Evolutionary conservation across 2,113 vertebrate genomes (phyloP), one percentile per base, ranked within the genome.

Genomic region (Rhinichthys klamathensis): DNA sequence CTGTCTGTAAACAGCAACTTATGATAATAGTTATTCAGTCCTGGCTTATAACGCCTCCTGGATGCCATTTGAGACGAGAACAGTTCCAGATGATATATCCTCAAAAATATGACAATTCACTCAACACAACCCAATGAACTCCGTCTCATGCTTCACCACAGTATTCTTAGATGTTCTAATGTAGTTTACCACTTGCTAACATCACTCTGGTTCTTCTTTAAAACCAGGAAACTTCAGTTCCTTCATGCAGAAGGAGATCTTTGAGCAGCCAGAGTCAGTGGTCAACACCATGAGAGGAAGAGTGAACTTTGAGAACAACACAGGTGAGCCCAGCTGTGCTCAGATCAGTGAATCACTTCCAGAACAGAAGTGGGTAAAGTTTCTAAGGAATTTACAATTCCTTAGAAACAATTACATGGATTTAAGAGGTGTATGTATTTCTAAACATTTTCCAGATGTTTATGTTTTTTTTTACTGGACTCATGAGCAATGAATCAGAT

Each of bases 171-270:
- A 35, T 18, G 25, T 25, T 25, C 63, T 67, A 32, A 67, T 67
- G 27, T 7, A 25, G 2, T 61, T 61, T 61, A 6, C 63, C 35
- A 21, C 27, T 18, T 21, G 0, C 46, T 75, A 74, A 74, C 41
- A 16, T 54, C 12, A 27, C 73, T 18, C 13, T 25, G 13, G 25
- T 76, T 15, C 15, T 38, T 60, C 8, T 23, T 80, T 56, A 84
- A 70, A 86, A 70, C 0, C 89, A 99, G 98, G 98, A 46, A 99
- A 99, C 93, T 99, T 95, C 94, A 98, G 97, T 89, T 97, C 98
- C 0, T 99, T 98, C 91, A 99, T 99, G 98, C 98, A 99, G 94
- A 99, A 99, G 90, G 98, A 99, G 83, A 99, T 99, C 88, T 99
- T 99, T 91, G 98, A 99, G 84, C 98, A 99, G 91, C 98, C 98